A percentile compares a stretch with the other conserved stretches of the same genome.
phyloP scores from a whole-genome alignment of 2,113 vertebrate genomes.

The Porphyrio hochstetteri region DNA sequence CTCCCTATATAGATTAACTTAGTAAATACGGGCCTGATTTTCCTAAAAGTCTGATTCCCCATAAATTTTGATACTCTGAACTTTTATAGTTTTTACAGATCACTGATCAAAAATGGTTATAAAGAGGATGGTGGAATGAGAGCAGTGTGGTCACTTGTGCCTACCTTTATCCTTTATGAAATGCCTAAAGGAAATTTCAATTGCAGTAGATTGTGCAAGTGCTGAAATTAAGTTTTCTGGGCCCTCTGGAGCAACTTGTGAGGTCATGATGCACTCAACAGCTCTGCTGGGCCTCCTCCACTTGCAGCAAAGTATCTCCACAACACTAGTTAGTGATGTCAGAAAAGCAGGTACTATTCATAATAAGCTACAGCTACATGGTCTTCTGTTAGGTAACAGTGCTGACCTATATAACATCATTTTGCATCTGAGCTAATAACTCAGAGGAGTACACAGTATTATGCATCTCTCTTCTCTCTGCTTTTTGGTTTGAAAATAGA shows the following conservation, averaged over 20 bases:
- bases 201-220: not conserved
- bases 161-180: accelerated
- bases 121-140: not conserved
- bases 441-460: not conserved
- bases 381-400: not conserved
- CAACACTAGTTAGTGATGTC: not conserved
- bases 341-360: not conserved
- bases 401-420: not conserved
- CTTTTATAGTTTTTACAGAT: not conserved
- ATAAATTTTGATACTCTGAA: not conserved
- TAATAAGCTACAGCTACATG: not conserved
- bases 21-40: not conserved
- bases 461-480: not conserved
- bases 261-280: not conserved
- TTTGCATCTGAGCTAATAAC: not conserved
- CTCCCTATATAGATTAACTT: not conserved
- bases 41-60: not conserved
- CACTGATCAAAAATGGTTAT: not conserved
- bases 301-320: not conserved
- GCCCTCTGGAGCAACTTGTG: not conserved
- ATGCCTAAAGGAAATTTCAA: not conserved
- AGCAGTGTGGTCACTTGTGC: not conserved
- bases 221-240: not conserved
- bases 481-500: not conserved
- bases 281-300: not conserved